Percentiles rank a stretch among this genome's conserved stretches.
Conservation (phyloP, 2,888 invertebrate species). For the Brassicogethes aeneus region DNA sequence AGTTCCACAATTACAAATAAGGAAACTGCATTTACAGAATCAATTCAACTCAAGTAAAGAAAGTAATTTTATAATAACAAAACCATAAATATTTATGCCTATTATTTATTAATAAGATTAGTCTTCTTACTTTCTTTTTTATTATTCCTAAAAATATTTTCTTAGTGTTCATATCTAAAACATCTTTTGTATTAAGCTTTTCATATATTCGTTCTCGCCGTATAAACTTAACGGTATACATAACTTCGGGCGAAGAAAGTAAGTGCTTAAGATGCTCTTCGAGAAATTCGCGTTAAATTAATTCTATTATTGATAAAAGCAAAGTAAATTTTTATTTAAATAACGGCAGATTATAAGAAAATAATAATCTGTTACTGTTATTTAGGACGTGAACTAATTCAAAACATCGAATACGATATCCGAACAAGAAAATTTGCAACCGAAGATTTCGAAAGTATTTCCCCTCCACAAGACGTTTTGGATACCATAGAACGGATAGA, state of each 20-base stretch:
- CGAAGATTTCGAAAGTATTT: constrained; percentile 35
- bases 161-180: no score
- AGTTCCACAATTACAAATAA: not conserved
- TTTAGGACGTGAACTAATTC: constrained; percentile 39
- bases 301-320: no score
- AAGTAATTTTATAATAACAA: no score
- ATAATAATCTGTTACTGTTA: no score
- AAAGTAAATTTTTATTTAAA: no score
- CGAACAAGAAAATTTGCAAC: constrained; percentile 37
- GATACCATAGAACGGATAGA: constrained; percentile 53
- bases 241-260: not conserved
- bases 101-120: no score
- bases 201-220: no score
- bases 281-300: not conserved
- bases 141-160: no score
- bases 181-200: no score
- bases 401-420: constrained; percentile 39
- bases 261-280: not conserved
- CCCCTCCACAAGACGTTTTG: constrained; percentile 51
- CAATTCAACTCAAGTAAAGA: not conserved
- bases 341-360: no score
- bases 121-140: no score
- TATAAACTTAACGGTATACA: not conserved
- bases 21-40: not conserved
- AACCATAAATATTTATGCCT: no score